Evolutionary conservation across 2,888 invertebrate species (phyloP).

Genomic region (Calliphora vomitoria): DNA sequence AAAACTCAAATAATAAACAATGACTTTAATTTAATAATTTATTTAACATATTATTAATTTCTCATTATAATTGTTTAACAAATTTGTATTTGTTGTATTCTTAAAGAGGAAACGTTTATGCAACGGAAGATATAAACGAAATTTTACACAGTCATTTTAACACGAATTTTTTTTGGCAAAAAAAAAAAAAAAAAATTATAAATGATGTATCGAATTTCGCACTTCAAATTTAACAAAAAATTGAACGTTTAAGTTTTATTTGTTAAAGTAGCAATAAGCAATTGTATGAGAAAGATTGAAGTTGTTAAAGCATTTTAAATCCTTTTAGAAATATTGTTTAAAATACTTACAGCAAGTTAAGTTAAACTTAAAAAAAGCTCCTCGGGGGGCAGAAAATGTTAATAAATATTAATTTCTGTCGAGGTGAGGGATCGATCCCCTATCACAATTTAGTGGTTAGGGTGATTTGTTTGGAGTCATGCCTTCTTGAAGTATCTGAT

Average conservation of each 20-base stretch:
- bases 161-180: background rate
- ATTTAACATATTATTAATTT: constrained; percentile 33
- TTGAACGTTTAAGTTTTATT: background rate
- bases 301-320: background rate
- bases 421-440: too few relatives aligned
- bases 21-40: constrained; percentile 12
- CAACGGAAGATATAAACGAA: constrained; percentile 32
- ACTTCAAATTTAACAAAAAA: background rate
- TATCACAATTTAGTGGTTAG: too few relatives aligned
- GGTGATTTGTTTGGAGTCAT: too few relatives aligned
- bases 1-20: background rate
- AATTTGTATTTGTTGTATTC: background rate
- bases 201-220: constrained; percentile 24
- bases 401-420: too few relatives aligned
- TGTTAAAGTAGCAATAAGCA: background rate
- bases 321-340: background rate
- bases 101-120: constrained; percentile 33
- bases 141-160: constrained; percentile 41
- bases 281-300: background rate
- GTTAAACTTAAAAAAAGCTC: too few relatives aligned
- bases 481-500: too few relatives aligned
- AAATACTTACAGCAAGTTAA: too few relatives aligned
- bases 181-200: background rate
- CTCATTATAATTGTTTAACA: constrained; percentile 18
- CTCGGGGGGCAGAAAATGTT: too few relatives aligned